Evolutionary conservation across 2,113 vertebrate genomes (phyloP), one percentile per base, ranked within the genome.

Genomic region (Gambusia affinis): DNA sequence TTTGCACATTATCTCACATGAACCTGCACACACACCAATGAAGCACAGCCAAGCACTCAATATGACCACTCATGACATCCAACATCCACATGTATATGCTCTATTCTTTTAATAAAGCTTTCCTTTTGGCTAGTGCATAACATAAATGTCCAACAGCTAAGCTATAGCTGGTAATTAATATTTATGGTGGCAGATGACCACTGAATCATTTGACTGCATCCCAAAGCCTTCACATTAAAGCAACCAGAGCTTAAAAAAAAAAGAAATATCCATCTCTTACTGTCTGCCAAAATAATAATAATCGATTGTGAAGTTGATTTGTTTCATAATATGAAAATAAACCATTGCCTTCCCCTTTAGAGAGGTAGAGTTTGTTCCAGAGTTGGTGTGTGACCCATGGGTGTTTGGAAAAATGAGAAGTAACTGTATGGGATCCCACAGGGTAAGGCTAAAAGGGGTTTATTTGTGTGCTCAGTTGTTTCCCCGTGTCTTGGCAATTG

Each of bases 131-230:
- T 80, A 70, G 60, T 75, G 79, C 82, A 90, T 86, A 82, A 91
- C 91, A 91, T 91, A 88, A 87, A 89, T 82, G 90, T 90, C 88
- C 87, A 69, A 79, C 66, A 79, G 88, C 83, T 29, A 28, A 66
- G 80, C 51, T n/a, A 57, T n/a, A 57, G 82, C 74, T 85, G 83
- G 89, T 92, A 91, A 93, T 93, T 91, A 91, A 80, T 83, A 79
- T 91, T 92, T 87, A 93, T 88, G 84, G 87, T 75, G 63, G 39
- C 35, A 73, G 84, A 91, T 90, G 92, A 89, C 81, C 83, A 28
- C 74, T 63, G 81, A 85, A 86, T 89, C 75, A 67, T 80, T 88
- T 84, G 82, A 83, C 82, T 73, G 79, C 63, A 76, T 87, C 87
- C 76, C 72, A 22, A 35, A 85, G 83, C 70, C 77, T 73, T 79